Conservation (phyloP, 2,888 invertebrate genomes). For the Metacarcinus magister region DNA sequence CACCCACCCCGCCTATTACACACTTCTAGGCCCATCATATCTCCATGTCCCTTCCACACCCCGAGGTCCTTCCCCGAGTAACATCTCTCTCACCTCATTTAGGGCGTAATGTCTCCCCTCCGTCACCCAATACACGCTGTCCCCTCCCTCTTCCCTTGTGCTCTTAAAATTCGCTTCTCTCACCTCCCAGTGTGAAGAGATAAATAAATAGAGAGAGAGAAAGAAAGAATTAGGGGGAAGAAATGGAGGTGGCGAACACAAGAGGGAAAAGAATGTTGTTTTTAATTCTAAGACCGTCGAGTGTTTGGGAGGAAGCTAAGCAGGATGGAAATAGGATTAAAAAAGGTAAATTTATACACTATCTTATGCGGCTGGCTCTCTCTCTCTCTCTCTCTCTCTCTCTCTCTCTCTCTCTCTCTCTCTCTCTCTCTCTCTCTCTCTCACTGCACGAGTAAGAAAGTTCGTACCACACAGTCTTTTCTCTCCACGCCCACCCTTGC, state of each 20-base stretch:
- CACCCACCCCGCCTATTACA: too few species aligned
- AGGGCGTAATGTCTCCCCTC: neutral
- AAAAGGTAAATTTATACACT: too few species aligned
- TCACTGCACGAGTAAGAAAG: too few species aligned
- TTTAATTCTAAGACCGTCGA: neutral
- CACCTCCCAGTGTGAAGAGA: neutral
- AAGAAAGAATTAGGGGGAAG: neutral
- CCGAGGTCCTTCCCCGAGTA: too few species aligned
- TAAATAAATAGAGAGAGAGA: neutral
- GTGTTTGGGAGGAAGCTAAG: too few species aligned
- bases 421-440: slow-evolving; percentile 6
- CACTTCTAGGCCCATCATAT: too few species aligned
- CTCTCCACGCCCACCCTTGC: neutral
- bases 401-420: neutral
- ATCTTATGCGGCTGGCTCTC: neutral
- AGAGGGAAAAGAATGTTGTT: neutral
- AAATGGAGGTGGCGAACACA: neutral
- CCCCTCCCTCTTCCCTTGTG: neutral
- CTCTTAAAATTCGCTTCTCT: neutral
- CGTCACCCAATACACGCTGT: neutral
- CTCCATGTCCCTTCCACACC: too few species aligned
- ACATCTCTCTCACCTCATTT: neutral
- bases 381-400: neutral
- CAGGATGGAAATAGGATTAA: too few species aligned
- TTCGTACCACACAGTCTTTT: too few species aligned